Conservation (phyloP, 2,797 vertebrate genomes). For the Phalloptychus januarius region DNA sequence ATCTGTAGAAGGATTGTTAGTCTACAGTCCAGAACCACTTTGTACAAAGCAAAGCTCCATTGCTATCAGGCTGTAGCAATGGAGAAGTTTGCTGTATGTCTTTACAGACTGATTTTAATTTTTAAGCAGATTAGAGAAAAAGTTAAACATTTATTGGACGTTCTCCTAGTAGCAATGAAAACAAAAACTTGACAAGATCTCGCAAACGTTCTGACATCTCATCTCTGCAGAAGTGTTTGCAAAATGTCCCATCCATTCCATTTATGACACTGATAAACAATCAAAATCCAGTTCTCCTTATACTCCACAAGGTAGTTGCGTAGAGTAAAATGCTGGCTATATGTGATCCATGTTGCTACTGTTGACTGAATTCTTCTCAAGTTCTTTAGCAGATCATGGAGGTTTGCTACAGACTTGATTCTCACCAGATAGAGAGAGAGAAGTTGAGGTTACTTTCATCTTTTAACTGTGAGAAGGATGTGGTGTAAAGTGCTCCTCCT, state of each 20-base stretch:
- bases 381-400: conserved; percentile 40
- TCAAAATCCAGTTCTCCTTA: not conserved
- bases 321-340: conserved; percentile 8
- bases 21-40: not conserved
- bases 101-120: too few species aligned
- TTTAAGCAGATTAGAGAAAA: not conserved
- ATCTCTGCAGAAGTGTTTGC: too few species aligned
- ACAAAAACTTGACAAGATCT: not conserved
- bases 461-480: conserved; percentile 53
- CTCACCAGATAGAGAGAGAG: conserved; percentile 10
- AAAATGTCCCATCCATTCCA: too few species aligned
- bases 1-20: not conserved
- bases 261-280: not conserved
- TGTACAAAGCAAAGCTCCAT: not conserved
- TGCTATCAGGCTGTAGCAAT: not conserved
- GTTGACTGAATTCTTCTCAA: conserved; percentile 18
- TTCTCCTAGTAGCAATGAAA: not conserved
- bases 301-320: not conserved
- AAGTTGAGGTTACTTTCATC: conserved; percentile 40
- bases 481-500: conserved; percentile 41
- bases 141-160: not conserved
- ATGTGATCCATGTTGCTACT: conserved; percentile 11
- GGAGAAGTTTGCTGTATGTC: not conserved
- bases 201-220: too few species aligned
- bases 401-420: conserved; percentile 8